phyloP scores from a whole-genome alignment of 1,140 invertebrate genomes.

The Calephelis nemesis region DNA sequence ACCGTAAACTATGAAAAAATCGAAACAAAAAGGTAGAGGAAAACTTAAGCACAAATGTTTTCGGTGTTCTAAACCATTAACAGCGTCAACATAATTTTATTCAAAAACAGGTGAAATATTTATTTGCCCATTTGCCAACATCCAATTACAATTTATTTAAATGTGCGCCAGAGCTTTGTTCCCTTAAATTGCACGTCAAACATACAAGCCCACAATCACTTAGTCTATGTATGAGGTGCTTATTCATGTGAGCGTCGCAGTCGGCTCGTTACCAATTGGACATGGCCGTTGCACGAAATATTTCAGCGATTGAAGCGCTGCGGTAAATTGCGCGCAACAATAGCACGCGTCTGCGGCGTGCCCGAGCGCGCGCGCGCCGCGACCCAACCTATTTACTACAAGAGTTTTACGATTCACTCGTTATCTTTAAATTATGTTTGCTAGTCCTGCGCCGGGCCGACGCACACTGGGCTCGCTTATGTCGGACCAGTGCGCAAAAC shows the following conservation, averaged over 20 bases:
- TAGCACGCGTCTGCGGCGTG: slow-evolving; percentile 39
- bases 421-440: slow-evolving; percentile 70
- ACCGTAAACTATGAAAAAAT: too few relatives aligned
- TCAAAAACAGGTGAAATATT: background rate
- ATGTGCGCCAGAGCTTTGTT: slow-evolving; percentile 12
- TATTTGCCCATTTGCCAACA: background rate
- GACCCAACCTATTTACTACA: slow-evolving; percentile 59
- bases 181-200: slow-evolving; percentile 32
- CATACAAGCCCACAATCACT: slow-evolving; percentile 42
- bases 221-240: slow-evolving; percentile 66
- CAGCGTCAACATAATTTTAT: too few relatives aligned
- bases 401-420: slow-evolving; percentile 70
- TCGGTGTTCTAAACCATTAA: too few relatives aligned
- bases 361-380: slow-evolving; percentile 21
- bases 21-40: too few relatives aligned
- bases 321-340: slow-evolving; percentile 76
- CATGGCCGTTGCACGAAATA: slow-evolving; percentile 76
- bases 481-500: too few relatives aligned
- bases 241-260: slow-evolving; percentile 75
- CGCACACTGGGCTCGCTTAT: too few relatives aligned
- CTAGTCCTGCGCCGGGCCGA: slow-evolving; percentile 29
- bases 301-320: slow-evolving; percentile 75
- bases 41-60: too few relatives aligned
- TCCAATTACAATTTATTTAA: slow-evolving; percentile 16
- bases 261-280: slow-evolving; percentile 78